These are phyloP conservation scores for Malurus elegans DNA, from an alignment of 2,113 vertebrate genomes.

Conservation along the genomic window DNA sequence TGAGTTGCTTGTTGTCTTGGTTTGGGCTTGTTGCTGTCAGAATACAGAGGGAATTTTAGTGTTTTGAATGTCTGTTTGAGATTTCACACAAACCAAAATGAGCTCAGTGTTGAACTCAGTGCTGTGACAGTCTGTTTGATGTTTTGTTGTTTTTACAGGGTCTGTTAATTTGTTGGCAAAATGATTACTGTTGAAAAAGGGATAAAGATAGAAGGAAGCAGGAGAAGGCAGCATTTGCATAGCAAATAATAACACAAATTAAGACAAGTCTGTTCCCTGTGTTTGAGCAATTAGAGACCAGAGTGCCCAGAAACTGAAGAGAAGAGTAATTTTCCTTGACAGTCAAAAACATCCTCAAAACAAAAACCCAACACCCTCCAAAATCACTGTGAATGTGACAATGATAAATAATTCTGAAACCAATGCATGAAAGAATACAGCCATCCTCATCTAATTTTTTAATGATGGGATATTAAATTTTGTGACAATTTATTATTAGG, in stretches of 20 bases:
- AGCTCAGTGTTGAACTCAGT: not conserved
- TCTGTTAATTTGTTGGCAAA: not conserved
- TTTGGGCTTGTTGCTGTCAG: not conserved
- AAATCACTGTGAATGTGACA: not conserved
- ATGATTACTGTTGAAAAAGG: not conserved
- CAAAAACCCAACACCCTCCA: not conserved
- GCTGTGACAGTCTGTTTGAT: not conserved
- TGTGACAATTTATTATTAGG: not conserved
- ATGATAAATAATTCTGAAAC: not conserved
- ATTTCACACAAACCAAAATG: not conserved
- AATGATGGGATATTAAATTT: not conserved
- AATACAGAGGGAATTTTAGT: not conserved
- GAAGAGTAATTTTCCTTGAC: not conserved
- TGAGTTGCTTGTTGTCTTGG: not conserved
- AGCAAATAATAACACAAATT: not conserved
- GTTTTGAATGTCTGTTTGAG: not conserved
- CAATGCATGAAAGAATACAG: not conserved
- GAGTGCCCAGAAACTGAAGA: not conserved
- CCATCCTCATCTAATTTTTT: not conserved
- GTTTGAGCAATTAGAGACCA: not conserved
- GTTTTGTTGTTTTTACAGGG: not conserved
- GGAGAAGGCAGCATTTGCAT: not conserved
- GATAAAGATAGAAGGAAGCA: not conserved
- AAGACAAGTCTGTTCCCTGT: not conserved
- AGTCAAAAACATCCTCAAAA: not conserved